phyloP scores from a whole-genome alignment of 2,797 vertebrate genomes.

The Lepilemur ruficaudatus region DNA sequence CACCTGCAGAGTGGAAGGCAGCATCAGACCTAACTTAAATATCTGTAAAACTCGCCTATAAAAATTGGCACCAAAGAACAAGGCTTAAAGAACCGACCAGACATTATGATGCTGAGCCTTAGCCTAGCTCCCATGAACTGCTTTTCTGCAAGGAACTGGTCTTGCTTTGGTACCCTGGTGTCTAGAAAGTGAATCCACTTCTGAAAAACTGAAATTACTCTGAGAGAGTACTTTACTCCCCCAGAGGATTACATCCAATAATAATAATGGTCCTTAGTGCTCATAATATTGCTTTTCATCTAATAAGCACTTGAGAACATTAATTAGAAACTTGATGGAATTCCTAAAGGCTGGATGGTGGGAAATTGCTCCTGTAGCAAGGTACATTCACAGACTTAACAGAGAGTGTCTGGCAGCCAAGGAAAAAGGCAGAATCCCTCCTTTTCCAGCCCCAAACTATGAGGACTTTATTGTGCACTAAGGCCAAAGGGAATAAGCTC shows the following conservation, averaged over 20 bases:
- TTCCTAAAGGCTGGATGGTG: slow-evolving; percentile 49
- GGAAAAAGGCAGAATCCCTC: not conserved
- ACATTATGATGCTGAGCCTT: not conserved
- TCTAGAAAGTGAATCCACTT: slow-evolving; percentile 42
- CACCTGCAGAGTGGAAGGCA: not conserved
- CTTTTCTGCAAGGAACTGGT: not conserved
- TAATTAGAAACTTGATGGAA: slow-evolving; percentile 59
- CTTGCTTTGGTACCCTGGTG: not conserved
- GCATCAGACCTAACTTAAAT: not conserved
- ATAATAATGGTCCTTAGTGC: slow-evolving; percentile 50
- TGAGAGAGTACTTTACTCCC: slow-evolving; percentile 18
- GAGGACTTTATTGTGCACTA: slow-evolving; percentile 55
- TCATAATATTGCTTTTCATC: slow-evolving; percentile 67
- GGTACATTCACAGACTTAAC: not conserved
- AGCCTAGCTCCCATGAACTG: too few relatives aligned
- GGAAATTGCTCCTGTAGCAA: slow-evolving; percentile 16
- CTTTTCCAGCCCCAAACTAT: not conserved
- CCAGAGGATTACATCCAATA: slow-evolving; percentile 46
- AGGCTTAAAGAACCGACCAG: not conserved
- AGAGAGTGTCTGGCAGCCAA: not conserved
- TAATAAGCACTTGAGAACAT: slow-evolving; percentile 64
- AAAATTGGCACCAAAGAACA: not conserved
- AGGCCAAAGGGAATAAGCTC: slow-evolving; percentile 71
- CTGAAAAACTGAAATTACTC: slow-evolving; percentile 35
- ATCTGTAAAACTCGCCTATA: not conserved